Evolutionary conservation across 2,797 vertebrate species (phyloP).

Genomic region (Selene dorsalis): DNA sequence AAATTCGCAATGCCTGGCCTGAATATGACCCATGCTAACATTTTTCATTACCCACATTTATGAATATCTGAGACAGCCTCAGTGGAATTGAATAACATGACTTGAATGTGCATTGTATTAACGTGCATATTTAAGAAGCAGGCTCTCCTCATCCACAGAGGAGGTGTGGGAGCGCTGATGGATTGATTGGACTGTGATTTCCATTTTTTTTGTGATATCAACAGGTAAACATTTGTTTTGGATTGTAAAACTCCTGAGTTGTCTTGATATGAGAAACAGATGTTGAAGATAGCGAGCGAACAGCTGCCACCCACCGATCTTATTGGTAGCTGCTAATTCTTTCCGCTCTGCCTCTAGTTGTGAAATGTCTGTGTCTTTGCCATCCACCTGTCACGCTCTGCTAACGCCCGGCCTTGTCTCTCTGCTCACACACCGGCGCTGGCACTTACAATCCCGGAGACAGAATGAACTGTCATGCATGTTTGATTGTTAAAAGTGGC

Average conservation of each 20-base stretch:
- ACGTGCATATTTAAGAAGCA: constrained; percentile 33
- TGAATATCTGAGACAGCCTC: constrained; percentile 41
- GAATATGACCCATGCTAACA: constrained; percentile 54
- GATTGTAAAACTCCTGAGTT: constrained; percentile 39
- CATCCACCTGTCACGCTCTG: constrained; percentile 35
- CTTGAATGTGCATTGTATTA: constrained; percentile 41
- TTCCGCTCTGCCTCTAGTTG: constrained; percentile 47
- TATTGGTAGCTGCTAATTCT: constrained; percentile 68
- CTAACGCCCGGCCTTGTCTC: constrained; percentile 28
- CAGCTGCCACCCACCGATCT: constrained; percentile 72
- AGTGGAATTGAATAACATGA: constrained; percentile 48
- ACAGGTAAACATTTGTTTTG: constrained; percentile 44
- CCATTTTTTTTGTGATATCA: constrained; percentile 1
- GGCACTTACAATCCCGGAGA: constrained; percentile 46
- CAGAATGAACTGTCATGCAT: constrained; percentile 66
- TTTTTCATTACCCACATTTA: constrained; percentile 54
- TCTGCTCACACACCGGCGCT: constrained; percentile 8
- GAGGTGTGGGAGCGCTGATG: neutral
- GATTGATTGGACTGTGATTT: neutral
- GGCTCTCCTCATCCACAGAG: neutral
- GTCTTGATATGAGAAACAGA: constrained; percentile 65
- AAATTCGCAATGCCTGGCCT: constrained; percentile 47
- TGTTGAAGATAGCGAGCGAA: constrained; percentile 59
- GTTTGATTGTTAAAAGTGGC: constrained; percentile 58
- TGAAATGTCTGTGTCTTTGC: constrained; percentile 46